phyloP scores from a whole-genome alignment of 2,113 vertebrate species.

The Atrichornis clamosus region DNA sequence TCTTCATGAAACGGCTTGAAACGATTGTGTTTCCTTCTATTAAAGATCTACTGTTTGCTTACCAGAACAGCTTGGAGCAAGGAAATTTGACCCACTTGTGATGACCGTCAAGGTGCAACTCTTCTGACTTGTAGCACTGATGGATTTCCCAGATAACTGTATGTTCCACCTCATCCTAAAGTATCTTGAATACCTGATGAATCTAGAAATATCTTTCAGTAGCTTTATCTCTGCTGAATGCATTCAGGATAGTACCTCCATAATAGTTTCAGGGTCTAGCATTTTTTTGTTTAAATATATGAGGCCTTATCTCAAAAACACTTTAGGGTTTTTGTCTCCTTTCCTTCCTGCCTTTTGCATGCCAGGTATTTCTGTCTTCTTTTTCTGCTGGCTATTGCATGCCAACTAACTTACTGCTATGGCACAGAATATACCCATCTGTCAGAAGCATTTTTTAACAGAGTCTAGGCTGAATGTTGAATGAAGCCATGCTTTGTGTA shows the following conservation, averaged over 20 bases:
- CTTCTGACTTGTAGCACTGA: not conserved
- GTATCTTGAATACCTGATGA: not conserved
- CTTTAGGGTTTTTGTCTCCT: not conserved
- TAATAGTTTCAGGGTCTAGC: not conserved
- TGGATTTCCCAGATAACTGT: not conserved
- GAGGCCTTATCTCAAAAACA: not conserved
- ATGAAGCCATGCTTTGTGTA: conserved; percentile 43
- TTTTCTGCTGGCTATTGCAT: conserved; percentile 15
- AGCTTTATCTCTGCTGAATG: not conserved
- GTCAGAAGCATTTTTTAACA: conserved; percentile 59
- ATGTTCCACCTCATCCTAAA: not conserved
- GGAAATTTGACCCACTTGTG: not conserved
- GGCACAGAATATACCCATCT: conserved; percentile 37
- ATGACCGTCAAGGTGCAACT: not conserved
- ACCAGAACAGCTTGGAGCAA: not conserved
- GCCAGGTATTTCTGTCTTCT: conserved; percentile 32
- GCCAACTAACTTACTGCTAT: conserved; percentile 27
- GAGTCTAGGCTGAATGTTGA: conserved; percentile 60
- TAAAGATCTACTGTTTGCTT: not conserved
- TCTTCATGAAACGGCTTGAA: not conserved
- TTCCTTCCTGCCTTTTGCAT: not conserved
- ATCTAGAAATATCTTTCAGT: not conserved
- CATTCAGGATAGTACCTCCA: not conserved
- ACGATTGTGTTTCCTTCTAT: not conserved
- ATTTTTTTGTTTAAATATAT: not conserved